Percentiles rank a stretch among this genome's conserved stretches.
These are phyloP conservation scores for Oryzias melastigma DNA, from an alignment of 2,113 vertebrate species.

Conservation along the genomic window DNA sequence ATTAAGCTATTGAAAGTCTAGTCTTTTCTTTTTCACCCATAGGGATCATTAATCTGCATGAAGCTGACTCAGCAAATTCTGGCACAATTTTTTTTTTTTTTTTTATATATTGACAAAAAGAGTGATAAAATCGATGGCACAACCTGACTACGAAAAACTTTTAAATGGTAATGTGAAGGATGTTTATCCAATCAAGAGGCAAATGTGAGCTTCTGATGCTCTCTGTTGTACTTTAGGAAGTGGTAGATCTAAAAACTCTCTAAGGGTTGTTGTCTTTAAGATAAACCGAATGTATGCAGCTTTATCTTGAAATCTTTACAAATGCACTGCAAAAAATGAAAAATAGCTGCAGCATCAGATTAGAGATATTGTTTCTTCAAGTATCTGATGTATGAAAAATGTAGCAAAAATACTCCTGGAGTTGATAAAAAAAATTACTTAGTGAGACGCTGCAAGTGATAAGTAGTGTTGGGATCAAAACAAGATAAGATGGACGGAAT, in stretches of 20 bases:
- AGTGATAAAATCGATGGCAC: constrained; percentile 50
- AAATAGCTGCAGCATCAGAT: constrained; percentile 4
- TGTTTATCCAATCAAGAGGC: constrained; percentile 36
- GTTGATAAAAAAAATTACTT: constrained; percentile 23
- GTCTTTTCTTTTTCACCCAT: constrained; percentile 6
- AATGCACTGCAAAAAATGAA: background rate
- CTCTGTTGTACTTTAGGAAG: constrained; percentile 2
- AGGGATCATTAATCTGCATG: constrained; percentile 37
- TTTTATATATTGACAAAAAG: constrained; percentile 33
- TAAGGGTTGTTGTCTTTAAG: constrained; percentile 20
- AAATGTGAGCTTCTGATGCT: constrained; percentile 33
- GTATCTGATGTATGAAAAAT: constrained; percentile 14
- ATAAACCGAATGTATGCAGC: constrained; percentile 17
- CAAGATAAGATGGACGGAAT: constrained; percentile 45
- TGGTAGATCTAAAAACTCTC: constrained; percentile 1
- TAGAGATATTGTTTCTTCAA: constrained; percentile 5
- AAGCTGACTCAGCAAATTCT: constrained; percentile 53
- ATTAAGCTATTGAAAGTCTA: too few relatives aligned
- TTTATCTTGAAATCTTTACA: constrained; percentile 14
- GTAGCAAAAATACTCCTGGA: constrained; percentile 8
- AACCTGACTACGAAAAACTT: constrained; percentile 6
- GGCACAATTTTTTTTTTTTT: background rate
- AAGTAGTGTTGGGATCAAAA: constrained; percentile 37
- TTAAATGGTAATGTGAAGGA: constrained; percentile 20
- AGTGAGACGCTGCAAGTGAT: constrained; percentile 28